phyloP scores from a whole-genome alignment of 2,113 vertebrate species.

The Campylorhamphus procurvoides region DNA sequence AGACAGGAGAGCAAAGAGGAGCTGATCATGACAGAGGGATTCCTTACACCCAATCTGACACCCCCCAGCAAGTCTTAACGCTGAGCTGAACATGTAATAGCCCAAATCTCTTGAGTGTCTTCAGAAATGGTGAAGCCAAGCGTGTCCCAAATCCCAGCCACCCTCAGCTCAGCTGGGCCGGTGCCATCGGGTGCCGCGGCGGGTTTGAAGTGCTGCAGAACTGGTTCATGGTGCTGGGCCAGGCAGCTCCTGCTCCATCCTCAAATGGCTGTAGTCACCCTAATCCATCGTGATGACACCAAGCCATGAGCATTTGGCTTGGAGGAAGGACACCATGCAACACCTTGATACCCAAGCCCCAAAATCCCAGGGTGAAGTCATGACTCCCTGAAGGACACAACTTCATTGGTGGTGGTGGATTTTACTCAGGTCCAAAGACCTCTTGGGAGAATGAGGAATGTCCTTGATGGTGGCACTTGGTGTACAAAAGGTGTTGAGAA shows the following conservation, averaged over 20 bases:
- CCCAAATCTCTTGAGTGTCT: neutral
- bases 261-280: neutral
- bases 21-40: too few relatives aligned
- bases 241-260: neutral
- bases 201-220: neutral
- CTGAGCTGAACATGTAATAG: neutral
- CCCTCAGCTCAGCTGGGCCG: neutral
- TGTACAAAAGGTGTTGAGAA: neutral
- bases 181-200: neutral
- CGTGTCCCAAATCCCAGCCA: neutral
- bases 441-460: neutral
- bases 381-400: neutral
- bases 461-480: neutral
- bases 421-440: neutral
- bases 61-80: neutral
- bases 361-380: neutral
- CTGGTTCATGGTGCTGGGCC: neutral
- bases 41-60: neutral
- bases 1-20: neutral
- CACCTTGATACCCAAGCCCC: neutral
- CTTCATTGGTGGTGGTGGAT: neutral
- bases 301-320: neutral
- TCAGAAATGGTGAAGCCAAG: neutral
- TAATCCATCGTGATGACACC: neutral
- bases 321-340: neutral